Base-by-base conservation (phyloP, 1,140 invertebrate species). In the Drosophila tropicalis region DNA sequence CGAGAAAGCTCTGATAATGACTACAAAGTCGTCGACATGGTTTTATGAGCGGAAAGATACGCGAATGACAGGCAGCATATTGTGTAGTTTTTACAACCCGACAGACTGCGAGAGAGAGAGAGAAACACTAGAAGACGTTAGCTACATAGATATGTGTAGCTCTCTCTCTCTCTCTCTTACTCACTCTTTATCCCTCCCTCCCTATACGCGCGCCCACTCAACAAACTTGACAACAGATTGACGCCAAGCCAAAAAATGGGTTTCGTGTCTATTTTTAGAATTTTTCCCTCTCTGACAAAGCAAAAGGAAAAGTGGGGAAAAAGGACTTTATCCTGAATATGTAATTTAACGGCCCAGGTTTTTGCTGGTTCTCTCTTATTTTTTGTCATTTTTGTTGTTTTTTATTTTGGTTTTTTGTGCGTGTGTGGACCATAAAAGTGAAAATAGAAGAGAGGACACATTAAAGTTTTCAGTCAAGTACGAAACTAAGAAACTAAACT, bases 1-100 rank as follows among this genome's bases (percentile, higher is more conserved):
- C 13, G 39, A 15, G 29, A 62, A 69, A 71, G 67, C 64, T 72
- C 72, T 75, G 65, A 87, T 87, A 87, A 87, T 82, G 71, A 81
- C 74, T 70, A 79, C 68, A 87, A 72, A 79, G 77, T 78, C 68
- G 61, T 78, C 68, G 61, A 57, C 32, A 29, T 62, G 68, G 65
- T 77, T 81, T 86, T 78, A 71, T 62, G 67, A 66, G 71, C 29
- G 57, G 54, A 25, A 40, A 76, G 70, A 76, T 76, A 61, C 72
- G 65, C 60, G 41, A 39, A 56, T 44, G 61, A 15, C 61, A 17
- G 40, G 72, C 58, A 76, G 58, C 73, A 76, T 76, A 76, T 76
- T 76, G 72, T 75, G 19, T 69, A 55, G 44, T 62, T 73, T 57
- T 62, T 40, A 22, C 63, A 62, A 19, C 6, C 29, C 15, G 10